phyloP scores from a whole-genome alignment of 2,888 invertebrate species.

The Callosobruchus maculatus region DNA sequence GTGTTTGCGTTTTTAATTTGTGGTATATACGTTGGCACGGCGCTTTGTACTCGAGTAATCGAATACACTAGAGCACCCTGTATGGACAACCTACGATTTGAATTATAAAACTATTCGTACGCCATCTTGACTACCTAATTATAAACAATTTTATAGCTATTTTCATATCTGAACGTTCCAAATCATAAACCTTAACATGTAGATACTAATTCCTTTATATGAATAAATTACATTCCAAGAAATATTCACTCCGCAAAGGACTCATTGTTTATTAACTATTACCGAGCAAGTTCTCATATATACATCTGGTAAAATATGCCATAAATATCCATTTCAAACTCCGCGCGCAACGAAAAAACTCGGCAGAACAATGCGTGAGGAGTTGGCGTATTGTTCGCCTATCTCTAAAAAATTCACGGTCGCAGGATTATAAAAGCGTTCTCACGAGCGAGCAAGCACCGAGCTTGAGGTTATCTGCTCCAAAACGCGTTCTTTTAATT shows the following conservation, averaged over 20 bases:
- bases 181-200: neutral
- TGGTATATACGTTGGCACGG: too few relatives aligned
- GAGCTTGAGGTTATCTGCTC: slow-evolving; percentile 17
- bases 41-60: too few relatives aligned
- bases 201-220: neutral
- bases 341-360: neutral
- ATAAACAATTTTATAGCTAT: neutral
- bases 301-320: neutral
- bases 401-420: slow-evolving; percentile 4
- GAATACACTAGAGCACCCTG: too few relatives aligned
- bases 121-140: too few relatives aligned
- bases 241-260: neutral
- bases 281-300: neutral
- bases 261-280: neutral
- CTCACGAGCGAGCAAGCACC: slow-evolving; percentile 9
- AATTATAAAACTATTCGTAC: too few relatives aligned
- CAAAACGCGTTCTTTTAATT: slow-evolving; percentile 11
- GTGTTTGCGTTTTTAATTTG: too few relatives aligned
- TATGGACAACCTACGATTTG: too few relatives aligned
- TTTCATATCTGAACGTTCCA: neutral
- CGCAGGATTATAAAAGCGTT: slow-evolving; percentile 2
- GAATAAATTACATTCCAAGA: neutral
- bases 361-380: neutral
- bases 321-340: neutral
- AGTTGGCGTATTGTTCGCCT: neutral